Base-by-base conservation (phyloP, 30 jellyfish, hydroid and myxozoan species). In the Clytia hemisphaerica region DNA sequence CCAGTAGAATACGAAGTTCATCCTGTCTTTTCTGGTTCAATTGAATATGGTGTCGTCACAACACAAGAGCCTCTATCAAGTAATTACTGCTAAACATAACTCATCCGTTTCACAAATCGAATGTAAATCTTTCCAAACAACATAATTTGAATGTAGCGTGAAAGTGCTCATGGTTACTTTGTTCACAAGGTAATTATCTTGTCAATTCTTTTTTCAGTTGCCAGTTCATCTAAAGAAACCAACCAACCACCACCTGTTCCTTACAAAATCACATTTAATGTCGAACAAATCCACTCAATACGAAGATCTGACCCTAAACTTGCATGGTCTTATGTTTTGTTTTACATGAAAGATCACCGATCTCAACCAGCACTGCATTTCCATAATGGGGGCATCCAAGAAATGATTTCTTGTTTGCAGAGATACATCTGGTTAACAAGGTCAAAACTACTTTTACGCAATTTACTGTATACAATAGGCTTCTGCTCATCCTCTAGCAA, bases 321-420 rank as follows among this genome's bases (percentile, higher is more conserved):
- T 25, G 94, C 94, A 19, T 87, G 97, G 97, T 85, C 97, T 19
- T 87, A 87, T 73, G 90, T 85, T 72, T 87, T 87, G 24, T 87
- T 87, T 62, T 67, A 79, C 12, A 59, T 87, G 53, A 87, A 87
- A 48, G 94, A 79, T 71, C 84, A 89, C 0, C 59, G 94, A 18
- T 64, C 97, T 1, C 92, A 72, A 38, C 97, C 97, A 25, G 97
- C 94, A 14, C 71, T 87, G 70, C 97, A 87, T 78, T 87, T 87
- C 62, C 97, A 87, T 49, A 36, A 74, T 54, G 97, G 97, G 53
- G 94, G 94, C 15, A 79, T 87, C 24, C 74, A 88, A 3, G 75
- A 61, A 1, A 24, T 87, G 87, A 72, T 87, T 25, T 67, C 92
- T 1, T 51, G 64, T 30, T 76, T 87, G 12, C 92, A 79, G 36